phyloP scores from a whole-genome alignment of 2,888 invertebrate genomes.

The Xylocampa areola region DNA sequence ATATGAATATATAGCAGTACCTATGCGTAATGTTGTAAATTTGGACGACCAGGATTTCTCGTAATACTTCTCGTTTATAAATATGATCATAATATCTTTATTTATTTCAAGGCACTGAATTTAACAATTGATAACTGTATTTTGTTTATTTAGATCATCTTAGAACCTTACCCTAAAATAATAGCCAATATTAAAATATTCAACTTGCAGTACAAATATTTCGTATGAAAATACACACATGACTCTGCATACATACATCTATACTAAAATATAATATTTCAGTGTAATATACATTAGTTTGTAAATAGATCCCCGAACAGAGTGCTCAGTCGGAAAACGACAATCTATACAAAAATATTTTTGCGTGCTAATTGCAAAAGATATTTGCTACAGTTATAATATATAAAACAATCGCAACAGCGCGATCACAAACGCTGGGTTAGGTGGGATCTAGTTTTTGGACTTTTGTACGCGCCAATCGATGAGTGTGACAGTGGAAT shows the following conservation, averaged over 20 bases:
- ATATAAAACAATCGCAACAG: conserved; percentile 70
- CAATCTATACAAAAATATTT: conserved; percentile 86
- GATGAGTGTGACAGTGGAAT: conserved; percentile 80
- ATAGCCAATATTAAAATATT: conserved; percentile 89
- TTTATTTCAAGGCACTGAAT: conserved; percentile 86
- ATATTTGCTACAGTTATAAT: conserved; percentile 70
- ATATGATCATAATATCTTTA: conserved; percentile 80
- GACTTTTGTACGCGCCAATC: conserved; percentile 78
- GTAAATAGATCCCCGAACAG: conserved; percentile 84
- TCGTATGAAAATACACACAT: conserved; percentile 88
- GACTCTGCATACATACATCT: conserved; percentile 87
- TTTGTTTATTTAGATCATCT: conserved; percentile 80
- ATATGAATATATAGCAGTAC: conserved; percentile 66
- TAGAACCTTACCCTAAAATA: conserved; percentile 83
- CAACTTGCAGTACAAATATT: conserved; percentile 84
- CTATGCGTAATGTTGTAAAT: conserved; percentile 64
- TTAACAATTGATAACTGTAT: conserved; percentile 84
- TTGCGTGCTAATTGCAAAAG: conserved; percentile 74
- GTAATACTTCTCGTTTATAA: conserved; percentile 76
- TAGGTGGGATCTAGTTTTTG: conserved; percentile 87
- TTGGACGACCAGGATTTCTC: conserved; percentile 71
- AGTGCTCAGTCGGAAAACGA: conserved; percentile 75
- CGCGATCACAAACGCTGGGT: conserved; percentile 72
- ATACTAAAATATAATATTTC: conserved; percentile 84
- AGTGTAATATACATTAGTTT: conserved; percentile 84